Base-by-base conservation (phyloP, 1,140 invertebrate genomes). In the Drosophila nigromelanica region DNA sequence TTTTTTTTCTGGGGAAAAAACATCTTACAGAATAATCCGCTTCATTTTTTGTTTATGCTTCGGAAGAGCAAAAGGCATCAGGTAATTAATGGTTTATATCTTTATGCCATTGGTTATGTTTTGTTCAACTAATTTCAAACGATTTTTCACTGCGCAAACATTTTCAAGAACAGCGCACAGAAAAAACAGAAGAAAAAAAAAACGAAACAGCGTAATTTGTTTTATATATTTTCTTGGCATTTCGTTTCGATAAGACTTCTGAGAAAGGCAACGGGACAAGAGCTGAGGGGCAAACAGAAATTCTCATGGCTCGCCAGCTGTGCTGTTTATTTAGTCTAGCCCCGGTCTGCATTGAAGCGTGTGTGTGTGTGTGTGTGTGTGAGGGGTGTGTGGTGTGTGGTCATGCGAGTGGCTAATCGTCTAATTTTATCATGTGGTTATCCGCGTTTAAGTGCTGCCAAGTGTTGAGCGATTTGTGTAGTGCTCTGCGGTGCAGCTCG, bases 391-490 rank as follows among this genome's bases (percentile, higher is more conserved):
- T 52, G 69, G 30, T 18, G 50, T 56, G 62, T 73, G 82, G 82
- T 47, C 54, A 40, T 51, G 33, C 47, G 60, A 71, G 70, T 73
- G 75, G 83, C 75, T 86, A 86, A 86, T 86, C 82, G 83, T 86
- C 78, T 86, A 86, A 82, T 86, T 86, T 86, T 86, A 87, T 86
- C 82, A 87, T 86, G 82, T 89, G 82, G 83, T 86, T 86, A 87
- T 78, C 55, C 75, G 59, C 79, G 81, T 82, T 86, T 86, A 87
- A 86, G 83, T 87, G 83, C 78, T 74, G 47, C 64, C 55, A 86
- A 86, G 82, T 86, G 82, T 70, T 76, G 83, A 86, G 56, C 75
- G 83, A 86, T 86, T 86, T 86, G 82, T 86, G 47, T 77, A 66
- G 73, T 77, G 76, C 56, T 61, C 40, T 47, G 18, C 33, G 45